phyloP scores from a whole-genome alignment of 2,888 invertebrate species.

The Polymixis lichenea region DNA sequence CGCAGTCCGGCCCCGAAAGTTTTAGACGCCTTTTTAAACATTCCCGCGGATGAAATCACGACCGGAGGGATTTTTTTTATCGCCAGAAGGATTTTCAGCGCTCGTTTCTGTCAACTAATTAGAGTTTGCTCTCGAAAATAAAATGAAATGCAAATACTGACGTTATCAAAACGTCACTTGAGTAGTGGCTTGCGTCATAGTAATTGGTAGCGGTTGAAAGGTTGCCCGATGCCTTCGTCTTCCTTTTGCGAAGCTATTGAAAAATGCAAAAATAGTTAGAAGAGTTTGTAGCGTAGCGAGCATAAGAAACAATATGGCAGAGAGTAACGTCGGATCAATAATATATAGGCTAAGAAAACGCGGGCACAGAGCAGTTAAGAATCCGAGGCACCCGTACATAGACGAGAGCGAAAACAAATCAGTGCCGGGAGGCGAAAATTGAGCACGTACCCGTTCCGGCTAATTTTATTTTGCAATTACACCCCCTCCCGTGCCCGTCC shows the following conservation, averaged over 20 bases:
- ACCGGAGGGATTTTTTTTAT: constrained; percentile 78
- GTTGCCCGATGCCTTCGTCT: constrained; percentile 17
- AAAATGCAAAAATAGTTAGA: constrained; percentile 43
- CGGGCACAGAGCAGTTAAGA: constrained; percentile 77
- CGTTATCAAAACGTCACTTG: constrained; percentile 68
- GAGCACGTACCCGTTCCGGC: constrained; percentile 91
- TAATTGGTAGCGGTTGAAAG: constrained; percentile 55
- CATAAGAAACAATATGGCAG: constrained; percentile 83
- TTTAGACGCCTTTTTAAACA: constrained; percentile 86
- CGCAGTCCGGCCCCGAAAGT: constrained; percentile 85
- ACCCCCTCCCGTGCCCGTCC: constrained; percentile 76
- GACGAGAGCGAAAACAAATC: constrained; percentile 89
- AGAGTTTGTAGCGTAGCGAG: constrained; percentile 61
- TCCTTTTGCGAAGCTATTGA: constrained; percentile 34
- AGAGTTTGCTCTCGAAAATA: constrained; percentile 74
- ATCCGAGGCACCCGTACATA: constrained; percentile 77
- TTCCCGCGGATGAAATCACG: constrained; percentile 83
- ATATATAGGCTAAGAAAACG: constrained; percentile 88
- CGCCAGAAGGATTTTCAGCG: constrained; percentile 81
- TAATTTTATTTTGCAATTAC: constrained; percentile 91
- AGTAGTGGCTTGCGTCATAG: constrained; percentile 52
- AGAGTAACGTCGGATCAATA: constrained; percentile 84
- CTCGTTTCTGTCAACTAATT: constrained; percentile 85
- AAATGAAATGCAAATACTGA: constrained; percentile 73
- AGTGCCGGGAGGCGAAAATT: constrained; percentile 90